phyloP scores from a whole-genome alignment of 2,888 invertebrate genomes.

The Calameuta filiformis region DNA sequence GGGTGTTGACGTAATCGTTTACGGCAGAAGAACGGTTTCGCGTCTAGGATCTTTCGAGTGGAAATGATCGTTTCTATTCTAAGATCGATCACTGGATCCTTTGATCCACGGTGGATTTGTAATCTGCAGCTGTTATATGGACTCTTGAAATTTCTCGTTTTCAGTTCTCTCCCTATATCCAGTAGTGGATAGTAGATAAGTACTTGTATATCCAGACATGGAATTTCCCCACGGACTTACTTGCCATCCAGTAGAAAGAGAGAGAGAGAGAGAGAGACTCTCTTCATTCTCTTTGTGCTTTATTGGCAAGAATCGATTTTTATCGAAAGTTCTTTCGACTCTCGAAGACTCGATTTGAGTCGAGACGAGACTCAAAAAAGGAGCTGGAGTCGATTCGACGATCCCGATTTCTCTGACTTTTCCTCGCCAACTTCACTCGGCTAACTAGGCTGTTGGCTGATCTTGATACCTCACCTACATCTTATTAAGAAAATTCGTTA shows the following conservation, averaged over 20 bases:
- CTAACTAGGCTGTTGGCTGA: not conserved
- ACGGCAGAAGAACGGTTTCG: not conserved
- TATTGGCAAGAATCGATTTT: not conserved
- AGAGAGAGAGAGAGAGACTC: not conserved
- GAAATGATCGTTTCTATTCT: not conserved
- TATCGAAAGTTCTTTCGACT: not conserved
- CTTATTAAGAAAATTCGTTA: not conserved
- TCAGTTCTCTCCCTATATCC: not conserved
- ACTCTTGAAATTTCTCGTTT: not conserved
- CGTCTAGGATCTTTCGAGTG: not conserved
- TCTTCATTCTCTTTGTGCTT: not conserved
- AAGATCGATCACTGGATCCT: not conserved
- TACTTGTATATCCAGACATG: not conserved
- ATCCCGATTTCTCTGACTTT: not conserved
- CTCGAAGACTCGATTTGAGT: not conserved
- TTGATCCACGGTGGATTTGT: not conserved
- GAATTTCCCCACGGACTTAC: not conserved
- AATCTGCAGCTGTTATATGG: not conserved
- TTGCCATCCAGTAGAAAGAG: not conserved
- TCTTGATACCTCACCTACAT: not conserved
- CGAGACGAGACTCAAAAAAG: not conserved
- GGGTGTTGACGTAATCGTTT: not conserved
- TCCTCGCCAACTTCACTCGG: not conserved
- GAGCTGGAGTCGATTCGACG: not conserved
- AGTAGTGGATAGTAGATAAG: not conserved